Evolutionary conservation across 2,113 vertebrate species (phyloP).

Genomic region (Epinephelus cyanopodus): DNA sequence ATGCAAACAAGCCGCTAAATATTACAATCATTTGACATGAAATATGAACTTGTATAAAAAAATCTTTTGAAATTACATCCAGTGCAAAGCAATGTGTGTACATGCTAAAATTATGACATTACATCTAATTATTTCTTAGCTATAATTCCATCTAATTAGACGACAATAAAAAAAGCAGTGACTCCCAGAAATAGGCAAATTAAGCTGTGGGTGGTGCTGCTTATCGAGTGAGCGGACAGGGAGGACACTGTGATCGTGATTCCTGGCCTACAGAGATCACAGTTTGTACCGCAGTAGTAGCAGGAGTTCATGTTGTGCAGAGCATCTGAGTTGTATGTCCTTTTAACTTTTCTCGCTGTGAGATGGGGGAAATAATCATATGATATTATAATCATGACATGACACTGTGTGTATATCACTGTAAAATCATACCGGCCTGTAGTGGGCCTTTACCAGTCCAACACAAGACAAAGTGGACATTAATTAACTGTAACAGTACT

Average conservation of each 20-base stretch:
- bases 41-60: neutral
- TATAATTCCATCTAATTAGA: neutral
- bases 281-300: constrained; percentile 82
- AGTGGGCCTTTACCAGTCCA: neutral
- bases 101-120: neutral
- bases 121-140: neutral
- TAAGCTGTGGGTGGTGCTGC: constrained; percentile 32
- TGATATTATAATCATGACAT: neutral
- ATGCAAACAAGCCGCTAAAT: constrained; percentile 5
- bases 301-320: constrained; percentile 80
- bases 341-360: constrained; percentile 85
- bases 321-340: constrained; percentile 86
- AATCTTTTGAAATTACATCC: constrained; percentile 2
- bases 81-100: constrained; percentile 7
- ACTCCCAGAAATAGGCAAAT: constrained; percentile 41
- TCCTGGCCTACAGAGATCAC: constrained; percentile 73
- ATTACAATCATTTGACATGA: constrained; percentile 26
- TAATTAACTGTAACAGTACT: constrained; percentile 54
- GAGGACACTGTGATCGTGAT: constrained; percentile 28
- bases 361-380: neutral
- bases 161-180: constrained; percentile 7
- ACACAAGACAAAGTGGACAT: neutral
- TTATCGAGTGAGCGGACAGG: neutral
- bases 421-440: neutral
- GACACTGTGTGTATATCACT: neutral